Conservation (phyloP, 2,113 vertebrate species). For the Rhynchomys soricoides region DNA sequence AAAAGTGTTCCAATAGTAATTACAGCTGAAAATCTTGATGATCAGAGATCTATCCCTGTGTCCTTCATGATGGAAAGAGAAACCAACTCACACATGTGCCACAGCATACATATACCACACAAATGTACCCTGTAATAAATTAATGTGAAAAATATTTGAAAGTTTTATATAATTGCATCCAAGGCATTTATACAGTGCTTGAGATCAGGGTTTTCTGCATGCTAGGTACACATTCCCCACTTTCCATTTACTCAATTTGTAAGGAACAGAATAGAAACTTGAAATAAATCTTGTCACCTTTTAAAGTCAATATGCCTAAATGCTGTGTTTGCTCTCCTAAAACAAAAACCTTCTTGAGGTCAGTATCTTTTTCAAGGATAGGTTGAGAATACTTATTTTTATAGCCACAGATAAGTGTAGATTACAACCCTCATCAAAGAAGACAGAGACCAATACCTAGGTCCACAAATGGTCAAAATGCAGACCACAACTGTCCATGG, state of each 20-base stretch:
- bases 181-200: neutral
- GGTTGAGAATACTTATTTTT: neutral
- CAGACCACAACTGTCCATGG: neutral
- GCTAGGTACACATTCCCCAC: no score
- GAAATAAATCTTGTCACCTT: neutral
- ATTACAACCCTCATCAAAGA: neutral
- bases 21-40: neutral
- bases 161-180: neutral
- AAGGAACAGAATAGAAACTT: neutral
- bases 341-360: neutral
- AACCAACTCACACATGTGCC: neutral
- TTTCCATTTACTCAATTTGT: neutral
- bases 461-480: neutral
- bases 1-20: neutral
- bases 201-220: neutral
- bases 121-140: neutral
- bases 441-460: neutral
- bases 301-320: neutral
- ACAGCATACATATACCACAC: neutral
- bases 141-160: neutral
- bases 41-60: neutral
- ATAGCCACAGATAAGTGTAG: neutral
- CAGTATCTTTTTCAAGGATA: neutral
- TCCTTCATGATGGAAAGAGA: neutral
- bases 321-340: neutral